Conservation (phyloP, 2,888 invertebrate species). For the Notocelia uddmanniana region DNA sequence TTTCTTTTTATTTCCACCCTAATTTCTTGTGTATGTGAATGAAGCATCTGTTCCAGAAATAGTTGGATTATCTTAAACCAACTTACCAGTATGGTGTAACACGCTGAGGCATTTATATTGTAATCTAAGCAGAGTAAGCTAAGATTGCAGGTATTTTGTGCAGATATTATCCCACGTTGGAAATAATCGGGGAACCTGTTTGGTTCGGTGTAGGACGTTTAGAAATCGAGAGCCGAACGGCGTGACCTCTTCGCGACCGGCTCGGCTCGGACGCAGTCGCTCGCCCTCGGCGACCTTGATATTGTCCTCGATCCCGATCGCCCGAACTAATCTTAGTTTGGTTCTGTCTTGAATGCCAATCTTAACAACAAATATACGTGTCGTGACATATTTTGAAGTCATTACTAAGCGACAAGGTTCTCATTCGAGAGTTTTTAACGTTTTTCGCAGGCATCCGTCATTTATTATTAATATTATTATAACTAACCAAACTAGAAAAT, state of each 20-base stretch:
- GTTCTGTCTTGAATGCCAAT: slow-evolving; percentile 31
- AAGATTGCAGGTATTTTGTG: slow-evolving; percentile 33
- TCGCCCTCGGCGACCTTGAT: slow-evolving; percentile 75
- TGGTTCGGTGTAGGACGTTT: slow-evolving; percentile 58
- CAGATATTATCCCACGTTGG: slow-evolving; percentile 59
- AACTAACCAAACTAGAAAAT: too few species aligned
- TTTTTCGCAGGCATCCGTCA: too few species aligned
- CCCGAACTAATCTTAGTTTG: slow-evolving; percentile 29
- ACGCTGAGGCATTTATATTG: neutral
- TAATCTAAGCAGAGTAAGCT: neutral
- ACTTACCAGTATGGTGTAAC: too few species aligned
- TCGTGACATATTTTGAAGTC: neutral
- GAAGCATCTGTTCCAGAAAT: too few species aligned
- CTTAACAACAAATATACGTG: neutral
- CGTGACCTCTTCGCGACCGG: slow-evolving; percentile 76
- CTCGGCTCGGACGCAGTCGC: slow-evolving; percentile 72
- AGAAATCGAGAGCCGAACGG: slow-evolving; percentile 68
- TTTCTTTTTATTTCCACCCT: too few species aligned
- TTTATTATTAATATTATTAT: too few species aligned
- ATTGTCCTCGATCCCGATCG: slow-evolving; percentile 59
- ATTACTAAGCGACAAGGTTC: neutral
- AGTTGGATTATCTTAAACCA: too few species aligned
- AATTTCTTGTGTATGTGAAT: too few species aligned
- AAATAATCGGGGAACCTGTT: slow-evolving; percentile 68
- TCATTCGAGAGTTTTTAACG: too few species aligned